A percentile compares a stretch with the other conserved stretches of the same genome.
These are phyloP conservation scores for Pteria penguin DNA, from an alignment of 2,888 invertebrate genomes.

Conservation along the genomic window DNA sequence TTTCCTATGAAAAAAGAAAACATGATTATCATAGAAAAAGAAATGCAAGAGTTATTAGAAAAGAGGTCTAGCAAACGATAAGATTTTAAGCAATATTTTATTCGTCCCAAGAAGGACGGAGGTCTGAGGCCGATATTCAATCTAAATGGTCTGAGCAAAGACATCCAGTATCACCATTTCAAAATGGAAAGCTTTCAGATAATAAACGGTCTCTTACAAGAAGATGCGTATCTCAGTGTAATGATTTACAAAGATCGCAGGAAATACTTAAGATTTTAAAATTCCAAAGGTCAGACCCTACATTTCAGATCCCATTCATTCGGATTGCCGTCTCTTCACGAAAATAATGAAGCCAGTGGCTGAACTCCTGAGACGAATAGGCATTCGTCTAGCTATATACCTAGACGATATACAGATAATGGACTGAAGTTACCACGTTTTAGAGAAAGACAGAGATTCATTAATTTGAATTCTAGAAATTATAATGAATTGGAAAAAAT, in stretches of 20 bases:
- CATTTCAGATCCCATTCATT: slow-evolving; percentile 4
- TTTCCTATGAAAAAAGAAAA: slow-evolving; percentile 6
- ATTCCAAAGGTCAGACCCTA: neutral
- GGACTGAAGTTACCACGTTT: neutral
- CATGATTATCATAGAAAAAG: neutral
- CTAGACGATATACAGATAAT: slow-evolving; percentile 9
- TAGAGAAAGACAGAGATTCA: neutral
- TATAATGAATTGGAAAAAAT: no score
- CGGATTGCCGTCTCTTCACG: slow-evolving; percentile 16
- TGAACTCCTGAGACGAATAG: slow-evolving; percentile 2
- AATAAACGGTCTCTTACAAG: slow-evolving; percentile 13
- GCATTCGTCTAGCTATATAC: neutral
- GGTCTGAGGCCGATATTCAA: slow-evolving; percentile 20
- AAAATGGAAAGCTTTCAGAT: slow-evolving; percentile 17
- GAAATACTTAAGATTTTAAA: slow-evolving; percentile 12
- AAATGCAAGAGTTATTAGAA: slow-evolving; percentile 2
- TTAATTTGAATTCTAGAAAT: no score
- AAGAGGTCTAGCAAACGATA: neutral
- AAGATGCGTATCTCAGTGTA: slow-evolving; percentile 20
- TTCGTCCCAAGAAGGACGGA: slow-evolving; percentile 1
- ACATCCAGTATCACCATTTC: slow-evolving; percentile 10
- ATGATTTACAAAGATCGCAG: neutral
- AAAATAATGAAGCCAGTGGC: slow-evolving; percentile 8
- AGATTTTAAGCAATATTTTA: no score
- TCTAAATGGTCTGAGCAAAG: slow-evolving; percentile 10